Evolutionary conservation across 2,797 vertebrate genomes (phyloP), one percentile per base, ranked within the genome.

Genomic region (Myotis planiceps): DNA sequence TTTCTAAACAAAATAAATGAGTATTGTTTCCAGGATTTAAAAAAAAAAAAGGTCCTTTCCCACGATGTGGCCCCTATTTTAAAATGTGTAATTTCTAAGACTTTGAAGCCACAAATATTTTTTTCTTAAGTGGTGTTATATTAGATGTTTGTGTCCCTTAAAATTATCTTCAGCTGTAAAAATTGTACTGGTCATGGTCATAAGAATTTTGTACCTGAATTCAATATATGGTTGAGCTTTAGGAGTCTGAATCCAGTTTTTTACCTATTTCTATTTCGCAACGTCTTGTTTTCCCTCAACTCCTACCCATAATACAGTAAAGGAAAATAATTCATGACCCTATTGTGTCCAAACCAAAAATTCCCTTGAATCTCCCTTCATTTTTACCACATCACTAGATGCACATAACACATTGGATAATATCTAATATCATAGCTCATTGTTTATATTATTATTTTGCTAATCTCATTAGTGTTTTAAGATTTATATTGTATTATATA

Each of bases 191-290:
- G 32, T 81, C 42, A 34, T 60, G 12, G 32, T 76, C 29, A 65
- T 80, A 90, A 72, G 47, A 83, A 60, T 88, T 95, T 94, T 92
- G 23, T 85, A 47, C 29, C 63, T 89, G 80, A 80, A 83, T 75
- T 82, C 65, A 75, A 1, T 39, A 79, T 79, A n/a, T 71, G 25
- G 9, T 76, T 89, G 27, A 65, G 63, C 39, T 58, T 51, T 75
- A 49, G 23, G 34, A 79, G 0, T 84, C 58, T 69, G 71, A 9
- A 86, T 87, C 42, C 42, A 74, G 18, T 66, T 19, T 95, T 49
- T 75, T 23, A 9, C 16, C 71, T 76, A 55, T 79, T 74, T 69
- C 45, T 86, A 9, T 82, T 96, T 94, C 23, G 29, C 63, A 92
- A 29, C 6, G 27, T 6, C n/a, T 88, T 94, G 39, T 93, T 81